Percentiles rank a stretch among this genome's conserved stretches.
Evolutionary conservation across 2,797 vertebrate species (phyloP).

Genomic region (Vireo griseus): DNA sequence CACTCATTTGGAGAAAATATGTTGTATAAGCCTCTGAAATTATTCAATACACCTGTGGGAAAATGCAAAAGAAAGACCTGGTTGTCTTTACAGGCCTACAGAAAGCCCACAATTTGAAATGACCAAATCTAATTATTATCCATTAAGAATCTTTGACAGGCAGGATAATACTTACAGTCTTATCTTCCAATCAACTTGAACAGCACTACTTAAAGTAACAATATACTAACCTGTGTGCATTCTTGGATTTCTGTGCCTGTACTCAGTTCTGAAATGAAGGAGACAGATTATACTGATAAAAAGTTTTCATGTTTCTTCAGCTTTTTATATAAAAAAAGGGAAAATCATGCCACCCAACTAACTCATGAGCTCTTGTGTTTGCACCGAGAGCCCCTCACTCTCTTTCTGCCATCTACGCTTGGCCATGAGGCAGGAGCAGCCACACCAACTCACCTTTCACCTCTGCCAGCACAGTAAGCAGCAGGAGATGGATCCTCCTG

Average conservation of each 20-base stretch:
- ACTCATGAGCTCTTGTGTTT: background rate
- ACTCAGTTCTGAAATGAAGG: background rate
- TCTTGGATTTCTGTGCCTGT: background rate
- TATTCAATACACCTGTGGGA: background rate
- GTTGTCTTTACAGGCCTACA: background rate
- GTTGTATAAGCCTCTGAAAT: background rate
- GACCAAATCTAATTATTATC: background rate
- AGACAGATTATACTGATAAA: background rate
- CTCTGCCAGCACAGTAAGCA: rapidly evolving
- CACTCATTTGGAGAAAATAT: background rate
- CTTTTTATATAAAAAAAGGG: background rate
- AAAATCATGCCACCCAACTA: background rate
- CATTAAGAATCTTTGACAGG: background rate
- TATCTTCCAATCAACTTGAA: background rate
- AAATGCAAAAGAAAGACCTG: background rate
- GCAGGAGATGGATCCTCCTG: too few relatives aligned
- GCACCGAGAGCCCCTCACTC: background rate
- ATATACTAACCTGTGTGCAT: background rate
- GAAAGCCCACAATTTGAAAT: background rate
- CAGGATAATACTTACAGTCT: background rate
- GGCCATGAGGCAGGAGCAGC: too few relatives aligned
- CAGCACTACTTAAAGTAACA: background rate
- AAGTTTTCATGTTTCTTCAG: background rate
- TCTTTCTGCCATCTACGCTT: rapidly evolving
- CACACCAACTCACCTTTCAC: background rate